phyloP scores from a whole-genome alignment of 2,113 vertebrate species.

The Pontoporia blainvillei region DNA sequence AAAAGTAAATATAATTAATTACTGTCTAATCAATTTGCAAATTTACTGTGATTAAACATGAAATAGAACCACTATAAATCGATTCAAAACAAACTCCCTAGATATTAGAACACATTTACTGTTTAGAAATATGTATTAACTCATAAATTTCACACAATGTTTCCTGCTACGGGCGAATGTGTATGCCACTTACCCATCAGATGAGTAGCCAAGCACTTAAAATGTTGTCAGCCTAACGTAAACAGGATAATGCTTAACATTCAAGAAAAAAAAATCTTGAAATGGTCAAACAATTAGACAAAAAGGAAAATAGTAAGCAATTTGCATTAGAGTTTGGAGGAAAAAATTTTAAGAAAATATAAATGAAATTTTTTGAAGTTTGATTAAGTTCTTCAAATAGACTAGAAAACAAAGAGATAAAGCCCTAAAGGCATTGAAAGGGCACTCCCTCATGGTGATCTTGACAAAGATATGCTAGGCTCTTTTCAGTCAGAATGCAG shows the following conservation, averaged over 20 bases:
- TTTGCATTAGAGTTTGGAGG: not conserved
- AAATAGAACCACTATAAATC: constrained; percentile 14
- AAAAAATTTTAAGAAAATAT: not conserved
- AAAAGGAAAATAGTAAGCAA: not conserved
- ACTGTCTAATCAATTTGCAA: not conserved
- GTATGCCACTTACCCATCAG: not conserved
- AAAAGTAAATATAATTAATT: constrained; percentile 35
- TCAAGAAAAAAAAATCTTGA: not conserved
- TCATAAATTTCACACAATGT: not conserved
- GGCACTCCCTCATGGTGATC: not conserved
- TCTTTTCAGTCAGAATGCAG: not conserved
- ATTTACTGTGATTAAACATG: not conserved
- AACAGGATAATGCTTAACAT: constrained; percentile 2
- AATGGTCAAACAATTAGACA: not conserved
- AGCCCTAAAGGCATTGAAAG: not conserved
- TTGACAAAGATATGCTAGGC: not conserved
- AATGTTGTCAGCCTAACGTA: not conserved
- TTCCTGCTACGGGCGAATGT: not conserved
- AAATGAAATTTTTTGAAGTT: not conserved
- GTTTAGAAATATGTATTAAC: constrained; percentile 8
- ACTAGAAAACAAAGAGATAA: not conserved
- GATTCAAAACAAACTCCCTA: not conserved
- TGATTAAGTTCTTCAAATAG: not conserved
- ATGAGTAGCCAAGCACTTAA: not conserved
- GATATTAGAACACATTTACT: not conserved